Conservation (phyloP, 2,888 invertebrate species). For the Erebia epiphron region DNA sequence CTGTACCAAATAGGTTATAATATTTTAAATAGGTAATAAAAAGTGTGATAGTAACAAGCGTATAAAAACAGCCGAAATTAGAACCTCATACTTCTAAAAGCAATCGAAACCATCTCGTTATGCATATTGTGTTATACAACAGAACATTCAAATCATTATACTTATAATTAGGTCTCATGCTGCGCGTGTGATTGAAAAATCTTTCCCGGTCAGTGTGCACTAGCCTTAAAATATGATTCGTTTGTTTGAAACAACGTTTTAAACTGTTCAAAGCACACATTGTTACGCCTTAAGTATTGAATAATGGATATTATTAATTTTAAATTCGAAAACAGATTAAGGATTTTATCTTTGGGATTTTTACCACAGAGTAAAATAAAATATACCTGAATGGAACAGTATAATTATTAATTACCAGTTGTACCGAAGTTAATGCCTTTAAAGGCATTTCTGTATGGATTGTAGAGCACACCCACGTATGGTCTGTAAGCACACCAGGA, state of each 20-base stretch:
- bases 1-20: no score
- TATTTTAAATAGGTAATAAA: no score
- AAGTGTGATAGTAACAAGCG: no score
- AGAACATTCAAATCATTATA: slow-evolving; percentile 62
- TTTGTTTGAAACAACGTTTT: slow-evolving; percentile 27
- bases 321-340: slow-evolving; percentile 30
- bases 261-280: slow-evolving; percentile 27
- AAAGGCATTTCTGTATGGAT: no score
- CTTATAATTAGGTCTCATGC: slow-evolving; percentile 67
- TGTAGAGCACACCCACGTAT: no score
- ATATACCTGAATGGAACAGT: background rate
- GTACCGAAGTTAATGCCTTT: background rate
- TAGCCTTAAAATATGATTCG: slow-evolving; percentile 37
- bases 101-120: slow-evolving; percentile 36
- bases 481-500: no score
- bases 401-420: background rate
- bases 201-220: slow-evolving; percentile 29
- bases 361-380: background rate
- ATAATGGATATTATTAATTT: slow-evolving; percentile 44
- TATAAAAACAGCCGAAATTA: background rate
- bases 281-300: slow-evolving; percentile 39
- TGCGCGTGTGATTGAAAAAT: slow-evolving; percentile 72
- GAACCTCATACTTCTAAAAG: slow-evolving; percentile 12
- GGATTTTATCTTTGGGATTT: slow-evolving; percentile 5
- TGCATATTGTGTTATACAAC: slow-evolving; percentile 43